Conservation (phyloP, 2,113 vertebrate genomes). For the Macquaria australasica region DNA sequence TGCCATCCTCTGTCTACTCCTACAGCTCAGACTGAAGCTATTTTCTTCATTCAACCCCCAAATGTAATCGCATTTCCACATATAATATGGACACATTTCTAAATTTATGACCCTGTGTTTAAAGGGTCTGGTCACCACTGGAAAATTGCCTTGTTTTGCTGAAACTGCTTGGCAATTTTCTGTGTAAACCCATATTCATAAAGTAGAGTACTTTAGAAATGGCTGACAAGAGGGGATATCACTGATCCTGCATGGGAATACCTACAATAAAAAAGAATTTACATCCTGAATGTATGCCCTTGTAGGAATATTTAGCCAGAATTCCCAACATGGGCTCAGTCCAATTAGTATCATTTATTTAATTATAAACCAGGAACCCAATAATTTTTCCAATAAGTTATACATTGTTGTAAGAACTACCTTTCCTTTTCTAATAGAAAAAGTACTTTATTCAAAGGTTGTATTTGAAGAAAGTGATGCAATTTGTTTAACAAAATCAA, state of each 20-base stretch:
- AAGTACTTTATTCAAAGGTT: background rate
- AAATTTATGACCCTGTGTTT: background rate
- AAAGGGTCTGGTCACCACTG: background rate
- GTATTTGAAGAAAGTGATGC: background rate
- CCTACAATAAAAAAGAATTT: background rate
- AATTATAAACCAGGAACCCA: too few species aligned
- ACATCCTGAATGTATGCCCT: background rate
- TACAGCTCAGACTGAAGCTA: background rate
- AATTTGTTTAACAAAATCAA: background rate
- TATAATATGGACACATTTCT: background rate
- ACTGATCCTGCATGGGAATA: background rate
- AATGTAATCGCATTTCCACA: background rate
- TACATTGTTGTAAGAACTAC: background rate
- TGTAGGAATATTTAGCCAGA: too few species aligned
- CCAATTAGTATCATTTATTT: too few species aligned
- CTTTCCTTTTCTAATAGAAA: background rate
- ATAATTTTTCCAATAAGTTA: too few species aligned
- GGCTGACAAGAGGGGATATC: background rate
- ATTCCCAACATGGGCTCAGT: too few species aligned
- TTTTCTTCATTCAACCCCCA: too few species aligned
- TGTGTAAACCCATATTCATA: conserved; percentile 11
- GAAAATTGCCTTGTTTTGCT: background rate
- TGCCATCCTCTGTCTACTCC: conserved; percentile 3
- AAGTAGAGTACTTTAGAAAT: background rate
- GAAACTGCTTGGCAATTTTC: background rate